Percentiles rank a stretch among this genome's conserved stretches.
phyloP scores from a whole-genome alignment of 2,113 vertebrate genomes.

The Nerophis lumbriciformis region DNA sequence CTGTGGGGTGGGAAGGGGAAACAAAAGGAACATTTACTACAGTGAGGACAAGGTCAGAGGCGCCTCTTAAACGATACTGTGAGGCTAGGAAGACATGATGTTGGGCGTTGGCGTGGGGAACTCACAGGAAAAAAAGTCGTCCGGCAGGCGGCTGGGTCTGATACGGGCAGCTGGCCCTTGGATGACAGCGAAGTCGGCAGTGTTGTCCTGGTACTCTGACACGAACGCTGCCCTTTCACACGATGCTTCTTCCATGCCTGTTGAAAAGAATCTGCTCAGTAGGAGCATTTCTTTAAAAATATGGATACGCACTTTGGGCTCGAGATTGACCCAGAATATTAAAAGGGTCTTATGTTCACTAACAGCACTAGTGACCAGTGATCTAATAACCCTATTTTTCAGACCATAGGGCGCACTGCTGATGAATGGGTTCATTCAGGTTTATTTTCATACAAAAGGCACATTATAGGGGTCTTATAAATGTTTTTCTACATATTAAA shows the following conservation, averaged over 20 bases:
- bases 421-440: too few relatives aligned
- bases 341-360: too few relatives aligned
- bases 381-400: too few relatives aligned
- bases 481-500: too few relatives aligned
- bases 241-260: conserved; percentile 89
- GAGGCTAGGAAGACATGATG: not conserved
- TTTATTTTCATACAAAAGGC: too few relatives aligned
- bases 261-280: not conserved
- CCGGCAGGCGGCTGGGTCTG: conserved; percentile 71
- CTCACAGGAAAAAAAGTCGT: conserved; percentile 82
- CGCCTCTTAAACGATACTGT: not conserved
- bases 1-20: conserved; percentile 61
- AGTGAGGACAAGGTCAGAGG: conserved; percentile 8
- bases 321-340: too few relatives aligned
- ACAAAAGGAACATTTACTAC: not conserved
- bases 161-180: conserved; percentile 84
- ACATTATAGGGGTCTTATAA: too few relatives aligned
- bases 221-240: conserved; percentile 76
- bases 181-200: conserved; percentile 76
- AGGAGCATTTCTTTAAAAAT: not conserved
- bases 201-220: conserved; percentile 69
- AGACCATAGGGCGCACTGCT: too few relatives aligned
- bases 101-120: conserved; percentile 24
- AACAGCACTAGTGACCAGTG: too few relatives aligned
- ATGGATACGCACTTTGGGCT: too few relatives aligned